phyloP scores from a whole-genome alignment of 2,888 invertebrate species.

The Helleia helle region DNA sequence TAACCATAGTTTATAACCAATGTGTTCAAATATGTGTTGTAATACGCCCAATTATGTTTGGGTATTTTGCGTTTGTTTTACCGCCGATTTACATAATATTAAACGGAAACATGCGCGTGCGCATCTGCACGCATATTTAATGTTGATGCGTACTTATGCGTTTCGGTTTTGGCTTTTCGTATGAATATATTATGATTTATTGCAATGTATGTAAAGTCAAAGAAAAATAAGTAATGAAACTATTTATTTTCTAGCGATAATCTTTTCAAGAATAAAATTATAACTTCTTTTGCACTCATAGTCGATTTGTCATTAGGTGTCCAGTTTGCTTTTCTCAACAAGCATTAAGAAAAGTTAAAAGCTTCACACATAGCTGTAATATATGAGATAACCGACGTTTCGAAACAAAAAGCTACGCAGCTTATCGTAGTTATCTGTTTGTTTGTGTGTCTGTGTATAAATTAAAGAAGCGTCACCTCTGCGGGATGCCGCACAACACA shows the following conservation, averaged over 20 bases:
- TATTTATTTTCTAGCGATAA: neutral
- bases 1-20: no score
- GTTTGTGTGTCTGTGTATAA: neutral
- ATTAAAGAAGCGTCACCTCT: conserved; percentile 1
- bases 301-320: no score
- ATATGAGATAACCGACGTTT: neutral
- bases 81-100: neutral
- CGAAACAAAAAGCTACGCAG: neutral
- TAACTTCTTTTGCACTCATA: no score
- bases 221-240: neutral
- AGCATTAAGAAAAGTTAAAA: no score
- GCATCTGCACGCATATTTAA: neutral
- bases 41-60: neutral
- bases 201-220: neutral
- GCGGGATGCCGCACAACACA: conserved; percentile 12
- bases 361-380: neutral
- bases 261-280: no score
- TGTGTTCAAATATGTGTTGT: neutral
- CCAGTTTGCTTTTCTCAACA: no score
- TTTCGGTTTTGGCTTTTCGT: neutral
- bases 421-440: neutral
- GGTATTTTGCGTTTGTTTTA: neutral
- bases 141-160: neutral
- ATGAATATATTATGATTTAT: neutral
- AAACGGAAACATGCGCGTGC: neutral